Base-by-base conservation (phyloP, 2,888 invertebrate genomes). In the Spodoptera picta region DNA sequence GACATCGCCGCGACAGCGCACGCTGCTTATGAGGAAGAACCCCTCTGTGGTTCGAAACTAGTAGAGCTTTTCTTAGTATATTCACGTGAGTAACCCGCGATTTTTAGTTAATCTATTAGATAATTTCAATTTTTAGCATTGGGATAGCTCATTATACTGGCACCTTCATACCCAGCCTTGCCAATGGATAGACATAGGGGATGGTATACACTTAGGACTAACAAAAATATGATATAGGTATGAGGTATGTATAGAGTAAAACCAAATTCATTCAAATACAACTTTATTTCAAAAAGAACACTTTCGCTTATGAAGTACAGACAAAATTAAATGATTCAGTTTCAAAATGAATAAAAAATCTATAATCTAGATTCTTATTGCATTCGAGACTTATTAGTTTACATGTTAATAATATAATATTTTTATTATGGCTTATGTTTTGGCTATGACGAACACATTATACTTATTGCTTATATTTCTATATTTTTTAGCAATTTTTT, bases 221-320 rank as follows among this genome's bases (percentile, higher is more conserved):
- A 19, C 19, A 19, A 19, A 19, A 19, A 19, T 19, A 19, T 19
- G 19, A 19, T 19, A 19, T 2, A 19, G 19, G 36, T 5, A 9
- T 9, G 7, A 14, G 31, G 36, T 5, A 9, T 9, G 7, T 7
- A 49, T 49, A 51, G 57, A 67, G 53, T 12, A 65, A 67, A 65
- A 49, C 10, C 1, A 9, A 23, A n/a, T 9, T 0, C 6, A 69
- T 69, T 65, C 50, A 76, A 73, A 75, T 72, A 73, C 60, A 77
- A 65, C 47, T 83, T 82, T 82, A 79, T 82, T 82, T 64, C 62
- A 5, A 65, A 78, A 71, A 65, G 56, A 71, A 70, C 73, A 73
- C 62, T 75, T 68, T 61, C 53, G 24, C 67, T 74, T 74, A 75
- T n/a, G 0, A 19, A 60, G 49, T 62, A 65, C 49, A 64, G 55